phyloP scores from a whole-genome alignment of 2,797 vertebrate species.

The Iguana delicatissima region DNA sequence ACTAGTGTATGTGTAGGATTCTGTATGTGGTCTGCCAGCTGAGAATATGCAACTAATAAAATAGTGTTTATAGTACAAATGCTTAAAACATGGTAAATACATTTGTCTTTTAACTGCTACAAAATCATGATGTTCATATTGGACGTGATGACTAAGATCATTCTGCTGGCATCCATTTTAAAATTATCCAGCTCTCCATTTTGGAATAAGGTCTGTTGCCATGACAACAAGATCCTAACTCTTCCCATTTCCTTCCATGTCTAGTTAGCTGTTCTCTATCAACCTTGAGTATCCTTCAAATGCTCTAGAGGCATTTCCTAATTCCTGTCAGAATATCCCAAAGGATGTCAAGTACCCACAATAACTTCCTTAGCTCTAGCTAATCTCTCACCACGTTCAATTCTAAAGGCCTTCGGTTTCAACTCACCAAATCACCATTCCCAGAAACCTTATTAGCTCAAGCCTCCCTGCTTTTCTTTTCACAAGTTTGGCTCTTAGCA shows the following conservation, averaged over 20 bases:
- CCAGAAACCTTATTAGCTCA: not conserved
- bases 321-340: constrained; percentile 2
- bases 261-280: not conserved
- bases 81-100: not conserved
- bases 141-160: not conserved
- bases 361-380: too few species aligned
- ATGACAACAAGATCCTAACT: constrained; percentile 20
- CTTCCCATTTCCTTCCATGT: not conserved
- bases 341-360: not conserved
- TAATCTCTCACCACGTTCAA: not conserved
- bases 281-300: constrained; percentile 14
- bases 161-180: constrained; percentile 26
- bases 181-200: constrained; percentile 21
- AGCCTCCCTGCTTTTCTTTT: not conserved
- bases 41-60: not conserved
- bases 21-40: not conserved
- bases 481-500: not conserved
- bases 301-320: not conserved
- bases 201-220: constrained; percentile 26
- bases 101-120: not conserved
- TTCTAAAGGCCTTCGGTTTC: not conserved
- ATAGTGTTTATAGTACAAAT: not conserved
- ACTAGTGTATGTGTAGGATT: not conserved
- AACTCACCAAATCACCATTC: not conserved
- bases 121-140: not conserved